phyloP scores from a whole-genome alignment of 2,888 invertebrate species.

The Crepidodera aurea region DNA sequence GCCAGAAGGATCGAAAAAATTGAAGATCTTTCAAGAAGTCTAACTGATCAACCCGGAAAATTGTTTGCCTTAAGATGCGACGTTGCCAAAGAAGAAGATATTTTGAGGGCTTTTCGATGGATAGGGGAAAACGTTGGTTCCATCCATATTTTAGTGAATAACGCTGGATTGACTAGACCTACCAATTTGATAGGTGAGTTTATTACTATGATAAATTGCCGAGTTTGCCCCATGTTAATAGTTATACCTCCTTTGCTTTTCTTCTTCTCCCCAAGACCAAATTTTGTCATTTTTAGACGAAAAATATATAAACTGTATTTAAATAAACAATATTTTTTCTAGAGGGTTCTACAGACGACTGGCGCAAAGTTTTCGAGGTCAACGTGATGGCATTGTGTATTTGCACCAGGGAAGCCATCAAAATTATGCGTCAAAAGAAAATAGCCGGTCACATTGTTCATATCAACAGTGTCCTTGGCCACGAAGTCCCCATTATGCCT shows the following conservation, averaged over 20 bases:
- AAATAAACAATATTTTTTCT: not conserved
- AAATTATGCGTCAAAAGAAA: slow-evolving; percentile 42
- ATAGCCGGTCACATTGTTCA: slow-evolving; percentile 48
- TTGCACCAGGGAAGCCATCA: slow-evolving; percentile 46
- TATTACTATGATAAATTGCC: too few species aligned
- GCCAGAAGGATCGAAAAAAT: slow-evolving; percentile 46
- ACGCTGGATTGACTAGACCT: slow-evolving; percentile 44
- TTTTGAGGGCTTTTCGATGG: slow-evolving; percentile 46
- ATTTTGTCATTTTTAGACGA: too few species aligned
- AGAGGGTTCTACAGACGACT: slow-evolving; percentile 46
- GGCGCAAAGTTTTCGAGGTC: slow-evolving; percentile 45
- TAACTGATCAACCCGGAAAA: slow-evolving; percentile 41
- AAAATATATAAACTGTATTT: too few species aligned
- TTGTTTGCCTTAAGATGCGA: slow-evolving; percentile 44
- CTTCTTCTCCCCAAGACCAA: too few species aligned
- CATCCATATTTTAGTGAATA: slow-evolving; percentile 48
- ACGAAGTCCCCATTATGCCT: slow-evolving; percentile 39
- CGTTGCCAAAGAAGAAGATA: slow-evolving; percentile 47
- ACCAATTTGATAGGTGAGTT: slow-evolving; percentile 37
- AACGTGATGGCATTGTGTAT: slow-evolving; percentile 48
- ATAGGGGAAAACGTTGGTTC: slow-evolving; percentile 45
- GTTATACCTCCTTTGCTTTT: too few species aligned
- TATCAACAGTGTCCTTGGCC: slow-evolving; percentile 46
- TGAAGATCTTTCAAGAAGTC: slow-evolving; percentile 40
- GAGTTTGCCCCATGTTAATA: too few species aligned